Evolutionary conservation across 1,140 invertebrate species (phyloP).

Genomic region (Euura lappo): DNA sequence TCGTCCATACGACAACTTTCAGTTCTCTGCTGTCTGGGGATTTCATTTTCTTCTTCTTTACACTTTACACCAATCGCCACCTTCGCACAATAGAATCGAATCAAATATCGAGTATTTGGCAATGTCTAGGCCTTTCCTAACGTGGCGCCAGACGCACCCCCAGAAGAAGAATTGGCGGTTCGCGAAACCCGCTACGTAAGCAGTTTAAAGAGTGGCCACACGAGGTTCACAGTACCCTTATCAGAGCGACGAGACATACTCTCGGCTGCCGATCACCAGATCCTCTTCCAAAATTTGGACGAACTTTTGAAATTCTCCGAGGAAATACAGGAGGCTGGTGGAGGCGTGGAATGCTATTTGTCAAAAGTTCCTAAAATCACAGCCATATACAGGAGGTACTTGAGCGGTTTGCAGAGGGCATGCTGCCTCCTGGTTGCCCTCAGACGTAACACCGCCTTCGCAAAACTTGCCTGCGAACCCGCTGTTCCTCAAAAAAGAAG

Average conservation of each 20-base stretch:
- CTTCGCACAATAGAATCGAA: too few relatives aligned
- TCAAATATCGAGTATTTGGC: too few relatives aligned
- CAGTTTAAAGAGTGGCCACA: conserved; percentile 75
- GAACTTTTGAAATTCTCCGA: conserved; percentile 80
- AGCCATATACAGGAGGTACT: conserved; percentile 78
- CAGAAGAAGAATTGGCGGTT: conserved; percentile 64
- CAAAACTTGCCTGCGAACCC: conserved; percentile 76
- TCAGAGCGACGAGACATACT: conserved; percentile 76
- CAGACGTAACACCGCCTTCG: conserved; percentile 67
- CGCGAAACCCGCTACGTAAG: conserved; percentile 78
- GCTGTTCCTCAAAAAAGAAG: conserved; percentile 74
- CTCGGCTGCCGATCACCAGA: conserved; percentile 73
- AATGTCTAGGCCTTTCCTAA: conserved; percentile 54
- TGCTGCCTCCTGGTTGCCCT: conserved; percentile 77
- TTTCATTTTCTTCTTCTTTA: too few relatives aligned
- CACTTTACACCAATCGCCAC: too few relatives aligned
- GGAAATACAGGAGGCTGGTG: conserved; percentile 77
- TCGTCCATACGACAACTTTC: too few relatives aligned
- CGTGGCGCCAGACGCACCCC: conserved; percentile 61
- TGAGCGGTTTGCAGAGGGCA: conserved; percentile 80
- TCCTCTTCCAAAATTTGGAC: conserved; percentile 83
- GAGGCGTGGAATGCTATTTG: conserved; percentile 77
- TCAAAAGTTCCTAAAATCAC: conserved; percentile 74
- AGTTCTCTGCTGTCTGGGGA: too few relatives aligned
- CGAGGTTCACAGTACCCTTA: conserved; percentile 75